Conservation (phyloP, 2,797 vertebrate genomes). For the Manis crassicaudata region DNA sequence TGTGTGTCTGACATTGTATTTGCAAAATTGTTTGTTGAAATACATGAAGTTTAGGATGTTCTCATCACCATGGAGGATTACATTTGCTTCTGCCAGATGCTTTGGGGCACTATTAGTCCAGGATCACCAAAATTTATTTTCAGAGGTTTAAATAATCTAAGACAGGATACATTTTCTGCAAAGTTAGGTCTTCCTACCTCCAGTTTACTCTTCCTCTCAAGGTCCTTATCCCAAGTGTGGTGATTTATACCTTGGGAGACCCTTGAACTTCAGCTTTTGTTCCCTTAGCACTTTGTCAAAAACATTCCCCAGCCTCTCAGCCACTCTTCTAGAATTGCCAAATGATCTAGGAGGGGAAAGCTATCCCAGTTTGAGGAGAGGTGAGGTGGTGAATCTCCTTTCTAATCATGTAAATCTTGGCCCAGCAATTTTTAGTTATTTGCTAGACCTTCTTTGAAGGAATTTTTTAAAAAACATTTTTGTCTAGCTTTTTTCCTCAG, state of each 20-base stretch:
- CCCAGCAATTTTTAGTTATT: slow-evolving; percentile 11
- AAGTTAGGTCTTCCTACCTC: not conserved
- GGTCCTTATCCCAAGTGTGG: not conserved
- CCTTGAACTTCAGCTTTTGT: not conserved
- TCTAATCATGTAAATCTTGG: not conserved
- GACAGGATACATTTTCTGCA: not conserved
- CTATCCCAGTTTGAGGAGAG: not conserved
- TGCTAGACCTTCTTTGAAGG: not conserved
- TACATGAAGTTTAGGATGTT: not conserved
- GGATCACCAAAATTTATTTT: not conserved
- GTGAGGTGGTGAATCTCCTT: not conserved
- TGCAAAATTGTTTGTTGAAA: not conserved
- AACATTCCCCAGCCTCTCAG: not conserved
- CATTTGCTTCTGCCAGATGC: not conserved
- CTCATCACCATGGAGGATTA: not conserved
- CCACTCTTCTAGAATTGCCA: not conserved
- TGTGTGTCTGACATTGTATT: not conserved
- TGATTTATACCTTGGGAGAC: not conserved
- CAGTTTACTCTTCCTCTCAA: not conserved
- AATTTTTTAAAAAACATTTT: slow-evolving; percentile 3
- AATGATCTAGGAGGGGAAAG: not conserved
- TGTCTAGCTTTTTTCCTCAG: not conserved
- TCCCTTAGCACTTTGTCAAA: not conserved
- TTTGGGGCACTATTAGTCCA: not conserved
- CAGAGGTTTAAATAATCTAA: not conserved